A percentile compares a stretch with the other conserved stretches of the same genome.
phyloP scores from a whole-genome alignment of 2,797 vertebrate species.

The Sebastes cheni region DNA sequence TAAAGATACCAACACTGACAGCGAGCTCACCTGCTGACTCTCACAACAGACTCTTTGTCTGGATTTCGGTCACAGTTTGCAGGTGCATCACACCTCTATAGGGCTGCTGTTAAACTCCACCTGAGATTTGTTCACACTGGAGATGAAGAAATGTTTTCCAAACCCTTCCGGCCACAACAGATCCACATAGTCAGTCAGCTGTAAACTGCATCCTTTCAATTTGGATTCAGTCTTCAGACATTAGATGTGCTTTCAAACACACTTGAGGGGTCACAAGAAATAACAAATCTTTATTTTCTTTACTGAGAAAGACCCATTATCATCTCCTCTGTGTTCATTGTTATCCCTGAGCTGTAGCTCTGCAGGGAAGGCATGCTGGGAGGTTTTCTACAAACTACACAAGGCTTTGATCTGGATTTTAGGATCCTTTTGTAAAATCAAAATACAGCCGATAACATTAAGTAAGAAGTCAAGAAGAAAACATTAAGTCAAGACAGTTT shows the following conservation, averaged over 20 bases:
- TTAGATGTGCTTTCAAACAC: conserved; percentile 7
- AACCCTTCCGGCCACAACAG: not conserved
- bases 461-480: not conserved
- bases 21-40: conserved; percentile 13
- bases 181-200: not conserved
- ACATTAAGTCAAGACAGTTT: not conserved
- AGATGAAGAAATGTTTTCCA: not conserved
- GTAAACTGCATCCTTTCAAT: not conserved
- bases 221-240: conserved; percentile 14
- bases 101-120: not conserved
- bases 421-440: not conserved
- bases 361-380: conserved; percentile 23
- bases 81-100: conserved; percentile 4
- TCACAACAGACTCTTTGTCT: conserved; percentile 16
- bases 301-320: not conserved
- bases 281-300: not conserved
- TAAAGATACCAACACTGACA: conserved; percentile 21
- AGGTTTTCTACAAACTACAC: conserved; percentile 25
- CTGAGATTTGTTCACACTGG: conserved; percentile 4
- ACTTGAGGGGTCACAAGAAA: not conserved
- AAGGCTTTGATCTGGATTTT: conserved; percentile 30
- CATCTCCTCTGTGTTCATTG: not conserved
- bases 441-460: not conserved
- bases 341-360: not conserved
- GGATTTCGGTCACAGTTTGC: conserved; percentile 9